Percentiles rank a stretch among this genome's conserved stretches.
Conservation (phyloP, 2,797 vertebrate genomes). For the Sciurus carolinensis region DNA sequence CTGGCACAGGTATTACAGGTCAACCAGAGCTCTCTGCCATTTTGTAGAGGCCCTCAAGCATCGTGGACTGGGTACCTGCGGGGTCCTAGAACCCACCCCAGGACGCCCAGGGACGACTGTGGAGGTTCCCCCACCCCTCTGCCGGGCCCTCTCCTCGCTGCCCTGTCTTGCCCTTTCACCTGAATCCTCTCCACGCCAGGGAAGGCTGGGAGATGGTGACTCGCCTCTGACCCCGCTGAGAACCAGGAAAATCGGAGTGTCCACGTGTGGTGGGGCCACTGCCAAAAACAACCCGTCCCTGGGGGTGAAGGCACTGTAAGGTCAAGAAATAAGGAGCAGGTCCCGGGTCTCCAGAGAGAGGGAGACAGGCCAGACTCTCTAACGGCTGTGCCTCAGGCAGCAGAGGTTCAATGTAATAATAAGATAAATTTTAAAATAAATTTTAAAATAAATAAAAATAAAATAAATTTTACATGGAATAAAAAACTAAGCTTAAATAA, state of each 20-base stretch:
- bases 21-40: no score
- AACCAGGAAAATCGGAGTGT: not conserved
- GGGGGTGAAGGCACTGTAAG: fast-evolving
- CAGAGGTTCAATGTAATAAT: not conserved
- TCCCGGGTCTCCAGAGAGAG: not conserved
- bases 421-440: not conserved
- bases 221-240: not conserved
- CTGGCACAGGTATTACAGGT: not conserved
- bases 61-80: not conserved
- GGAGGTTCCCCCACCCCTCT: not conserved
- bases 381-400: fast-evolving
- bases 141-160: fast-evolving
- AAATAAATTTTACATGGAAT: not conserved
- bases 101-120: not conserved
- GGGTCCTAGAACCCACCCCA: not conserved
- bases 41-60: fast-evolving
- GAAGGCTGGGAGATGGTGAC: not conserved
- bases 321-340: fast-evolving
- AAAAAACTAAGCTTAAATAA: not conserved
- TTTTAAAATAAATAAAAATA: not conserved
- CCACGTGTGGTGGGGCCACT: fast-evolving
- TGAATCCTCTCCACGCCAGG: not conserved
- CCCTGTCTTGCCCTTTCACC: not conserved
- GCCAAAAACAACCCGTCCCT: not conserved
- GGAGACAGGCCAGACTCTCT: not conserved